Evolutionary conservation across 1,140 invertebrate genomes (phyloP).

Genomic region (Phortica variegata): DNA sequence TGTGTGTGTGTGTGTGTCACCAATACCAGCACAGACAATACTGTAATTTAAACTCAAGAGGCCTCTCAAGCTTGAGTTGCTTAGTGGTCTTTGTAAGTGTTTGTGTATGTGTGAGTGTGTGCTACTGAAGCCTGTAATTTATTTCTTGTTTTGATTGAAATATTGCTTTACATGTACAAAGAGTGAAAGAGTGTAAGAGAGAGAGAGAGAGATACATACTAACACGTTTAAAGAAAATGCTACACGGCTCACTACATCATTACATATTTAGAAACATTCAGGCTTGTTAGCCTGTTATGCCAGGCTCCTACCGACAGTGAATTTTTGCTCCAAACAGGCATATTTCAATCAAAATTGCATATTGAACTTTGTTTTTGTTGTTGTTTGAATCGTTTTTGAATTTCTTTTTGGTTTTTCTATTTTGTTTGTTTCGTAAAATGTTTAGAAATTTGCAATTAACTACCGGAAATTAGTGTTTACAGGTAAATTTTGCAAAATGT

Average conservation of each 20-base stretch:
- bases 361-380: conserved; percentile 37
- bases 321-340: conserved; percentile 36
- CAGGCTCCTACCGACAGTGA: conserved; percentile 11
- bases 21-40: background rate
- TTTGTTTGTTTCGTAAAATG: conserved; percentile 18
- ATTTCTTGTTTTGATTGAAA: conserved; percentile 55
- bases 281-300: background rate
- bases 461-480: conserved; percentile 47
- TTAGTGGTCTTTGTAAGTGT: too few species aligned
- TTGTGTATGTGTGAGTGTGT: conserved; percentile 14
- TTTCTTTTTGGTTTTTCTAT: conserved; percentile 12
- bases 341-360: conserved; percentile 52
- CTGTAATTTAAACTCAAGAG: too few species aligned
- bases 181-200: too few species aligned
- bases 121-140: conserved; percentile 51
- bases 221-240: conserved; percentile 3
- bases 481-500: conserved; percentile 19
- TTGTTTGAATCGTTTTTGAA: conserved; percentile 7
- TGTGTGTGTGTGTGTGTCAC: background rate
- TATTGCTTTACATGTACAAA: conserved; percentile 54
- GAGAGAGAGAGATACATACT: conserved; percentile 31
- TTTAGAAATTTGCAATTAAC: conserved; percentile 51
- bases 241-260: conserved; percentile 5
- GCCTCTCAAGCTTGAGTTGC: too few species aligned
- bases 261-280: conserved; percentile 29